Base-by-base conservation (phyloP, 2,888 invertebrate species). In the Ophion costatus region DNA sequence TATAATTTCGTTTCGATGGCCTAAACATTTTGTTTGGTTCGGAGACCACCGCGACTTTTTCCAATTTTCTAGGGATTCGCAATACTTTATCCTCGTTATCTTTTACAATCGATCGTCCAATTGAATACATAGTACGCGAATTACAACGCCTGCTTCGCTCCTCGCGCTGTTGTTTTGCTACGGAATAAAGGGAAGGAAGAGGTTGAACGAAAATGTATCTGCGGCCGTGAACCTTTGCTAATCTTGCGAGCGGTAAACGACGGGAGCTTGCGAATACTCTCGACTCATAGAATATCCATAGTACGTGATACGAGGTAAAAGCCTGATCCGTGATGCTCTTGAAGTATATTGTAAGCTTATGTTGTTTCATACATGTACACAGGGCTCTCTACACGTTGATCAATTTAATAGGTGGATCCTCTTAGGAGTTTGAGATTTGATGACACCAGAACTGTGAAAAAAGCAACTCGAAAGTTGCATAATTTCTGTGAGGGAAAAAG, bases 331-430 rank as follows among this genome's bases (percentile, higher is more conserved):
- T 24, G 20, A 17, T 57, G 24, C 38, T 57, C 80, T 38, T 67
- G 70, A 67, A 20, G 38, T 57, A 33, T 38, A n/a, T 22, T 51
- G 70, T 22, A n/a, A 20, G 42, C 42, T 17, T 17, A 66, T 77
- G 71, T 66, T 57, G 66, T 77, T 64, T 42, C 29, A 45, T 77
- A 71, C 45, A 80, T 74, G 57, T 20, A 33, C 29, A 22, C 33
- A 71, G 64, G 33, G 56, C 57, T 61, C 29, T 29, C 29, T 4
- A 4, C 29, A 3, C n/a, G 45, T 4, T 67, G 74, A 74, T 80
- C 67, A 67, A 82, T 45, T 76, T 76, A 81, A 76, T 81, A 76
- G 70, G 63, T 61, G 69, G 38, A 69, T 81, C 70, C 76, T 29
- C 38, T 38, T 6, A 22, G 20, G 67, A 63, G 38, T 56, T 57